These are phyloP conservation scores for Orthonevra nobilis DNA, from an alignment of 2,888 invertebrate species.

Conservation along the genomic window DNA sequence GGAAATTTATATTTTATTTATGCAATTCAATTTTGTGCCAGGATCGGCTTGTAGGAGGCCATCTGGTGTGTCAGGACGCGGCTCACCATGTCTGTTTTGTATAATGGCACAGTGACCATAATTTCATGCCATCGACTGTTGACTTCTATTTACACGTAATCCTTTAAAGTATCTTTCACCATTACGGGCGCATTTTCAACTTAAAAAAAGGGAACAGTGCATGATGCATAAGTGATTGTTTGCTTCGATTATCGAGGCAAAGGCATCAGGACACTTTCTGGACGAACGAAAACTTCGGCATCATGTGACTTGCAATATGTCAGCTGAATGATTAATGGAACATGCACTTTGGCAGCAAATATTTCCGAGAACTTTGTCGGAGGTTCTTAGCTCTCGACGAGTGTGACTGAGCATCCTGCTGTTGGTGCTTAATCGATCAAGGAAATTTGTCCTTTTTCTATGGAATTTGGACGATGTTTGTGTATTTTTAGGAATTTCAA, in stretches of 20 bases:
- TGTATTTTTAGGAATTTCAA: too few relatives aligned
- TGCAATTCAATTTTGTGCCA: conserved; percentile 12
- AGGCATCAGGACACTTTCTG: background rate
- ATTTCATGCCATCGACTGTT: conserved; percentile 9
- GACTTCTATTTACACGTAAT: background rate
- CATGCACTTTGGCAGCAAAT: conserved; percentile 20
- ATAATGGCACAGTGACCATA: conserved; percentile 1
- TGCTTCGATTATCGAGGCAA: conserved; percentile 14
- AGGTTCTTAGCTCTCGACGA: background rate
- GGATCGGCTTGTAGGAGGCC: background rate
- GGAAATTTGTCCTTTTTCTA: too few relatives aligned
- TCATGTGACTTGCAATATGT: conserved; percentile 18
- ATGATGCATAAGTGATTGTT: background rate
- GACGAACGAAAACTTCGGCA: conserved; percentile 3
- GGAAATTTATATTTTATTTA: conserved; percentile 18
- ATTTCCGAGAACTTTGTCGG: conserved; percentile 8
- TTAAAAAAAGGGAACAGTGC: background rate
- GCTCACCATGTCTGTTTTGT: too few relatives aligned
- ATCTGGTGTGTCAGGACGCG: background rate
- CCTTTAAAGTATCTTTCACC: background rate
- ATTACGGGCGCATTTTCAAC: background rate
- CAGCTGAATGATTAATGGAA: conserved; percentile 43
- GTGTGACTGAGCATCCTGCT: conserved; percentile 3
- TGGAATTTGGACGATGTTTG: too few relatives aligned
- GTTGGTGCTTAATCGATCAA: conserved; percentile 14